These are phyloP conservation scores for Chrysomela aeneicollis DNA, from an alignment of 2,888 invertebrate genomes.

Conservation along the genomic window DNA sequence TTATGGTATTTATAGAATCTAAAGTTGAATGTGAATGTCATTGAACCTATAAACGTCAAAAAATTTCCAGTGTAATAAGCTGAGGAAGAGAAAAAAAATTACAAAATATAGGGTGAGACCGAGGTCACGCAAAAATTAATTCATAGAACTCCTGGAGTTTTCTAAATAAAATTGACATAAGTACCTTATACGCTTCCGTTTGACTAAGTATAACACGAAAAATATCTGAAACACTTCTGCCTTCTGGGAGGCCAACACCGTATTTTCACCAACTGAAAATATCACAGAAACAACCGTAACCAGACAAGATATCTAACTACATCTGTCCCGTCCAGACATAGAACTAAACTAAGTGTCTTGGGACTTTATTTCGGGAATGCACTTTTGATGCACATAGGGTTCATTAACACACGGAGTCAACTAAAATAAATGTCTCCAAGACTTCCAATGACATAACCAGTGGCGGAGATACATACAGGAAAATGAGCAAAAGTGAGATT, in stretches of 20 bases:
- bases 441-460: slow-evolving; percentile 16
- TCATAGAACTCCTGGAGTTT: too few relatives aligned
- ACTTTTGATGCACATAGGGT: slow-evolving; percentile 41
- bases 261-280: slow-evolving; percentile 18
- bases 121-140: too few relatives aligned
- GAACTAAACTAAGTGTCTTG: slow-evolving; percentile 37
- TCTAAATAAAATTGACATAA: too few relatives aligned
- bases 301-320: slow-evolving; percentile 24
- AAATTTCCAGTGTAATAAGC: too few relatives aligned
- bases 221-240: not conserved
- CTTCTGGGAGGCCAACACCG: not conserved
- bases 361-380: slow-evolving; percentile 43
- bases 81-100: too few relatives aligned
- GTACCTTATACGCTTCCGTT: too few relatives aligned
- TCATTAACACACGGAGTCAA: slow-evolving; percentile 45
- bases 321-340: slow-evolving; percentile 29
- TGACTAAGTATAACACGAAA: not conserved
- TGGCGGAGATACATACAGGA: slow-evolving; percentile 19
- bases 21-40: too few relatives aligned
- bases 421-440: slow-evolving; percentile 40
- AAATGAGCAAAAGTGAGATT: not conserved
- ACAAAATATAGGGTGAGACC: too few relatives aligned
- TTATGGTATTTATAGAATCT: too few relatives aligned
- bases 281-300: slow-evolving; percentile 14
- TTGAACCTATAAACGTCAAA: too few relatives aligned